Evolutionary conservation across 2,797 vertebrate genomes (phyloP), one percentile per base, ranked within the genome.

Genomic region (Garrulus glandarius): DNA sequence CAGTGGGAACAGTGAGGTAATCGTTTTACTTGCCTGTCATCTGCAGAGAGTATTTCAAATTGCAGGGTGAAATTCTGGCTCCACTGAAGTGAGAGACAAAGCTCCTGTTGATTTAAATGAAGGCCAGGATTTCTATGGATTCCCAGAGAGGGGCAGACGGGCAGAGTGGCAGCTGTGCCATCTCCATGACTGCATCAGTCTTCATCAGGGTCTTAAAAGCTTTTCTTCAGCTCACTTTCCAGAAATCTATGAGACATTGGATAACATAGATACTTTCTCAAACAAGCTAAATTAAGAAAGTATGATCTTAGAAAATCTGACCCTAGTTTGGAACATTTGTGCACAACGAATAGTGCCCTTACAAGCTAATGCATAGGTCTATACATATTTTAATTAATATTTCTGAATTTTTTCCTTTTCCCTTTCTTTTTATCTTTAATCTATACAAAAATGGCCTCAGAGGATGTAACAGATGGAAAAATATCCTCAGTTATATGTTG

Each of bases 11-110:
- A 78, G 56, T 90, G 89, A 95, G 65, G 90, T 94, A 92, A 95
- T 93, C 69, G 94, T 88, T 94, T 70, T 65, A 55, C 55, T 65
- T 93, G 64, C 55, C 87, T 93, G 74, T 93, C 93, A 97, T 76
- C 84, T 84, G 36, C 36, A 88, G 65, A 92, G 43, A 92, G 59
- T 55, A 77, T 83, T 85, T 96, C 84, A 93, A 87, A 83, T 41
- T 71, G 30, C 36, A 89, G 44, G 53, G n/a, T 91, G 85, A 86
- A 93, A 81, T 95, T 87, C 82, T 95, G 72, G 32, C n/a, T 93
- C 39, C 30, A 37, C 3, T 77, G 34, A 94, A 87, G 60, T 93
- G 64, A 92, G 71, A 87, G 49, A 71, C 83, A 89, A 94, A 94
- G 85, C 36, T 90, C 72, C 57, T 63, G 43, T 74, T 82, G 91